A percentile compares a stretch with the other conserved stretches of the same genome.
Conservation (phyloP, 1,140 invertebrate genomes). For the Luehdorfia chinensis region DNA sequence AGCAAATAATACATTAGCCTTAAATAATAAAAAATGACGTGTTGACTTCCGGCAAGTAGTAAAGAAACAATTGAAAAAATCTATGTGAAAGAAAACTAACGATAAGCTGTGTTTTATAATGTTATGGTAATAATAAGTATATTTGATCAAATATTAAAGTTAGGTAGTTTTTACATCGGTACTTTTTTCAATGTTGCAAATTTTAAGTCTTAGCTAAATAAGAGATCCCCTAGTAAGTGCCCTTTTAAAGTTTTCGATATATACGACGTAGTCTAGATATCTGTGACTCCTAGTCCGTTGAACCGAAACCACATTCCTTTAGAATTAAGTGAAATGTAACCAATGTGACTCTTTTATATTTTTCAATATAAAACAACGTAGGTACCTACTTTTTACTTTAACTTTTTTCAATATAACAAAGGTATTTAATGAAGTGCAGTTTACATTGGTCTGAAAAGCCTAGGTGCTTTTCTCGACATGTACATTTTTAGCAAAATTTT, state of each 20-base stretch:
- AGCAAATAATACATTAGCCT: too few relatives aligned
- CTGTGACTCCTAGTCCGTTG: conserved; percentile 28
- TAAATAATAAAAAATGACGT: too few relatives aligned
- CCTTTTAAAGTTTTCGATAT: conserved; percentile 50
- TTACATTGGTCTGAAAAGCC: not conserved
- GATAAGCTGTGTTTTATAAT: too few relatives aligned
- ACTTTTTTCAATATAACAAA: conserved; percentile 5
- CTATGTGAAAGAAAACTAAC: not conserved
- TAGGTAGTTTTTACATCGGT: conserved; percentile 11
- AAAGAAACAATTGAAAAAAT: not conserved
- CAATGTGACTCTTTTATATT: conserved; percentile 12
- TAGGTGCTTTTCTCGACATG: conserved; percentile 7
- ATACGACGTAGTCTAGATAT: conserved; percentile 34
- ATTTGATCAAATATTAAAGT: conserved; percentile 4
- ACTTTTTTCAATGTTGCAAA: conserved; percentile 26
- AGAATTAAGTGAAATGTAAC: conserved; percentile 53
- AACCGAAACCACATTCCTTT: conserved; percentile 65
- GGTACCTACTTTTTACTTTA: not conserved
- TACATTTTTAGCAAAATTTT: not conserved
- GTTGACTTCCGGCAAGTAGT: too few relatives aligned
- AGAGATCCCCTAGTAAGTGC: conserved; percentile 60
- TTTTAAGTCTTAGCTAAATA: conserved; percentile 30
- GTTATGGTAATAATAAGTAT: not conserved
- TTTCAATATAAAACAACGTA: conserved; percentile 6
- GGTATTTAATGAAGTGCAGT: not conserved